A percentile compares a stretch with the other conserved stretches of the same genome.
phyloP scores from a whole-genome alignment of 2,113 vertebrate species.

The Ictalurus furcatus region DNA sequence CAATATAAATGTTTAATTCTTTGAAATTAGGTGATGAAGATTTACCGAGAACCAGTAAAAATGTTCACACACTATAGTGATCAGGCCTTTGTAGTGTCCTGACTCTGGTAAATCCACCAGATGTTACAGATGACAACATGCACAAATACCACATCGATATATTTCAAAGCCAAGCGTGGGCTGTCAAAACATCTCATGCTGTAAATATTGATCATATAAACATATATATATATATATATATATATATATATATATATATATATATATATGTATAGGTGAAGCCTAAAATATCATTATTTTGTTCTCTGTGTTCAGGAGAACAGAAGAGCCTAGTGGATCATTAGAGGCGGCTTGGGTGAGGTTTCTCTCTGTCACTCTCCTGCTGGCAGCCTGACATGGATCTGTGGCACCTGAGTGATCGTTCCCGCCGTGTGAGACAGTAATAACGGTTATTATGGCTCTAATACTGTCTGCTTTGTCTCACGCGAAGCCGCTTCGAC shows the following conservation, averaged over 20 bases:
- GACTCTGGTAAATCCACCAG: background rate
- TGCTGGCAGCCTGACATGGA: slow-evolving; percentile 22
- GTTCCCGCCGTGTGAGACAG: slow-evolving; percentile 9
- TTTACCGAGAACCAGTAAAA: background rate
- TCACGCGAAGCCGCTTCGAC: background rate
- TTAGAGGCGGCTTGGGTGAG: slow-evolving; percentile 1
- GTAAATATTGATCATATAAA: slow-evolving; percentile 22
- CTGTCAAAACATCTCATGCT: background rate
- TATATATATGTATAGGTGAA: background rate
- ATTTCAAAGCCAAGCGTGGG: background rate
- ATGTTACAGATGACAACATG: background rate
- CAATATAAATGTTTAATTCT: background rate
- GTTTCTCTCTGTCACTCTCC: slow-evolving; percentile 30
- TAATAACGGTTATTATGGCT: slow-evolving; percentile 41
- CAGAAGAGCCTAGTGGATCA: slow-evolving; percentile 7
- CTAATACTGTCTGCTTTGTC: slow-evolving; percentile 28
- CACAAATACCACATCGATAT: slow-evolving; percentile 24
- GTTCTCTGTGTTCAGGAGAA: background rate
- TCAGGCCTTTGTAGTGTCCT: background rate
- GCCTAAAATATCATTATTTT: slow-evolving; percentile 7
- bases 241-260: too few species aligned
- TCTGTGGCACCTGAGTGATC: slow-evolving; percentile 35
- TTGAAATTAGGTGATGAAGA: background rate
- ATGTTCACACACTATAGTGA: background rate
- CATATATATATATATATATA: background rate